Base-by-base conservation (phyloP, 2,888 invertebrate species). In the Pemphredon lugubris region DNA sequence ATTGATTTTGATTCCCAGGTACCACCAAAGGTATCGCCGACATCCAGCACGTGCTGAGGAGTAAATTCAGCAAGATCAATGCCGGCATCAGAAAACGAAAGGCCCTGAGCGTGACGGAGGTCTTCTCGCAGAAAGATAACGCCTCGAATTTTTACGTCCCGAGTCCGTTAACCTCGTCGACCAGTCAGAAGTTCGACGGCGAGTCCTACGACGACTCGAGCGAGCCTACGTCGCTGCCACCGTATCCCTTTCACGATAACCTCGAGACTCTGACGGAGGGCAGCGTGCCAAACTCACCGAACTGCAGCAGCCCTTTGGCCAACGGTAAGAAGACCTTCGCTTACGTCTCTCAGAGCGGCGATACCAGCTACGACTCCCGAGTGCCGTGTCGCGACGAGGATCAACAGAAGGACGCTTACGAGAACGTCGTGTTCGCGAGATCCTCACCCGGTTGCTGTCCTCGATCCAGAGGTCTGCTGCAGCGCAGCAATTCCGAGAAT, bases 101-200 rank as follows among this genome's bases (percentile, higher is more conserved):
- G 77, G 93, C 94, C 1, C 85, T 94, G 21, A 94, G 94, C 51
- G 94, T 94, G 9, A 93, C 94, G 78, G 94, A 94, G 82, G 93
- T 94, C 11, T 91, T 94, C 75, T 73, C 86, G 16, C 79, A 81
- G 9, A 88, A 84, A 72, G 88, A 86, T 58, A 86, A 81, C 67
- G 79, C 83, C 9, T 85, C 89, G n/a, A 89, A 81, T 58, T 95
- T 95, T 86, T 95, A 95, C 87, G 94, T 95, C 26, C 95, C 95
- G 61, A 93, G 94, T 86, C 92, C 92, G 73, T 83, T 79, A 71
- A 85, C 88, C 16, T 86, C 85, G 0, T 87, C 88, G 53, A 77
- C 73, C 55, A 86, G 83, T 72, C 85, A 83, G 59, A 84, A 75
- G 64, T 86, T 81, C 54, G 81, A 79, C 32, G 79, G 61, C 4